Evolutionary conservation across 2,888 invertebrate species (phyloP).

Genomic region (Plusia festucae): DNA sequence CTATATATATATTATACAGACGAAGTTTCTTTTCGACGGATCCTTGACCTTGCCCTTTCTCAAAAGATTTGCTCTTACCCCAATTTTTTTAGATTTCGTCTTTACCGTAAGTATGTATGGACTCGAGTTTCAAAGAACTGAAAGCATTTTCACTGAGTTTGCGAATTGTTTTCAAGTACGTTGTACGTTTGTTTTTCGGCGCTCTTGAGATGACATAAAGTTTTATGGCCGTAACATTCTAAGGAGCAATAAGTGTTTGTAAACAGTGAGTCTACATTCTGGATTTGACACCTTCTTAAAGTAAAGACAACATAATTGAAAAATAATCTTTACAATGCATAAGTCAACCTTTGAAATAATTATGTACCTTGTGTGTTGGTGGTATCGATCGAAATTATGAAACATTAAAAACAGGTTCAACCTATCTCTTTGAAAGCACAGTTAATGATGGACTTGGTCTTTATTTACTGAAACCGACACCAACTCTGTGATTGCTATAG

Average conservation of each 20-base stretch:
- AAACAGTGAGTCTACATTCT: conserved; percentile 5
- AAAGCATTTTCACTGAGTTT: conserved; percentile 40
- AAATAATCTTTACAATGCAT: background rate
- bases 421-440: conserved; percentile 15
- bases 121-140: conserved; percentile 31
- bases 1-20: conserved; percentile 37
- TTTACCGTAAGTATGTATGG: conserved; percentile 13
- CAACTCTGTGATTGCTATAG: conserved; percentile 38
- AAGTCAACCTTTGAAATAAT: no score
- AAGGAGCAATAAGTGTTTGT: conserved; percentile 8
- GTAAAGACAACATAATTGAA: conserved; percentile 14
- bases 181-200: conserved; percentile 27
- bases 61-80: conserved; percentile 14
- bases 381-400: no score
- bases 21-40: conserved; percentile 24
- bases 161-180: conserved; percentile 32
- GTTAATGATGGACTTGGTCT: conserved; percentile 27
- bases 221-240: conserved; percentile 18
- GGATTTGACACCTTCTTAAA: background rate
- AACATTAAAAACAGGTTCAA: conserved; percentile 2
- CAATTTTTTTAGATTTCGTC: conserved; percentile 20
- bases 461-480: conserved; percentile 32
- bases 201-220: conserved; percentile 12
- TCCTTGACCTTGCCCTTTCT: conserved; percentile 37
- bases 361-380: no score